Percentiles rank a stretch among this genome's conserved stretches.
Conservation (phyloP, 2,888 invertebrate genomes). For the Andrena fulva region DNA sequence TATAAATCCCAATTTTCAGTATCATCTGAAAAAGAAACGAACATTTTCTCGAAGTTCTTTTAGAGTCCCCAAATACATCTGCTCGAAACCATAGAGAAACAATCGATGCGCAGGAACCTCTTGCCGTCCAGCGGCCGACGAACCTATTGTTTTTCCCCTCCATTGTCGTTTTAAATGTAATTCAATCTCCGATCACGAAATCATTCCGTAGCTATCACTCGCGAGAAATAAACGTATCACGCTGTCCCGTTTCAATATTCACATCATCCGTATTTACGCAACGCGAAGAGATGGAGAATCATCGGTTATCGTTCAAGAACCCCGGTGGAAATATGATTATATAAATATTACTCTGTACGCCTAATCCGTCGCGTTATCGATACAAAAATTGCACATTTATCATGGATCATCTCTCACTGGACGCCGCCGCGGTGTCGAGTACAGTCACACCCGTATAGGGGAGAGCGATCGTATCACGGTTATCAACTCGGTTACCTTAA, state of each 20-base stretch:
- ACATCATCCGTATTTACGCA: neutral
- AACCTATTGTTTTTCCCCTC: constrained; percentile 31
- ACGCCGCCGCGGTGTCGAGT: constrained; percentile 13
- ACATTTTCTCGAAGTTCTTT: constrained; percentile 1
- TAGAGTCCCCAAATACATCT: constrained; percentile 9
- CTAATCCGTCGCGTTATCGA: constrained; percentile 19
- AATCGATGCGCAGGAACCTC: constrained; percentile 42
- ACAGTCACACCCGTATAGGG: constrained; percentile 14
- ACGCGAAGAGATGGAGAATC: constrained; percentile 29
- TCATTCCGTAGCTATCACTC: constrained; percentile 4
- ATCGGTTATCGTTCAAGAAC: constrained; percentile 30
- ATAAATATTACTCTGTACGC: constrained; percentile 33
- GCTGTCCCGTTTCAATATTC: constrained; percentile 9
- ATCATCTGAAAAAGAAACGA: constrained; percentile 29
- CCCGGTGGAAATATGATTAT: constrained; percentile 46
- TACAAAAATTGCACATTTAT: constrained; percentile 57
- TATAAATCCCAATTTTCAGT: constrained; percentile 8
- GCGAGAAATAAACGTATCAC: constrained; percentile 34
- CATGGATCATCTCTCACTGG: constrained; percentile 16
- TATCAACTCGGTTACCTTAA: constrained; percentile 9
- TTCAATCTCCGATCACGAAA: constrained; percentile 22
- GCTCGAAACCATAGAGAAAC: constrained; percentile 35
- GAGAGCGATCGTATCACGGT: constrained; percentile 25
- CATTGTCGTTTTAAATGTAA: constrained; percentile 34
- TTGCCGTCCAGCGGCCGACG: constrained; percentile 68